A percentile compares a stretch with the other conserved stretches of the same genome.
Evolutionary conservation across 2,797 vertebrate genomes (phyloP).

Genomic region (Microtus obscurus): DNA sequence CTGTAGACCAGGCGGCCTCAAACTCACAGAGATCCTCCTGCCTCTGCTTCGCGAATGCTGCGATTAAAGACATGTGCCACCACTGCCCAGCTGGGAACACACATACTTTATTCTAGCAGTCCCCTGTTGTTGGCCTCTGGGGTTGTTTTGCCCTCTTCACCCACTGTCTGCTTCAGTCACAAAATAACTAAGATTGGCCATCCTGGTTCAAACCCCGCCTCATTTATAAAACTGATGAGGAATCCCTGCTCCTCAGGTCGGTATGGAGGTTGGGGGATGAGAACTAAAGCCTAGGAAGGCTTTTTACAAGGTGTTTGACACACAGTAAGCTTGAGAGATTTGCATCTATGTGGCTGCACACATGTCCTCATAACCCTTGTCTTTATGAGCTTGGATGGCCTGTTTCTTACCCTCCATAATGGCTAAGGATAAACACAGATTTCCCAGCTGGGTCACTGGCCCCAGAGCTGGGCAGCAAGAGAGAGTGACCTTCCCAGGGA

Average conservation of each 20-base stretch:
- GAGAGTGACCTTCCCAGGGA: background rate
- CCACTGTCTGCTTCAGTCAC: background rate
- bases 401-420: background rate
- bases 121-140: background rate
- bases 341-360: background rate
- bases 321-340: background rate
- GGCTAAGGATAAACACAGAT: background rate
- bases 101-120: background rate
- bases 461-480: background rate
- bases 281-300: background rate
- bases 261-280: background rate
- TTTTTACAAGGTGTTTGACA: background rate
- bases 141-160: background rate
- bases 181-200: background rate
- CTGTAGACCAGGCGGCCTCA: too few relatives aligned
- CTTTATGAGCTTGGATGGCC: background rate
- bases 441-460: background rate
- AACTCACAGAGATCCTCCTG: background rate
- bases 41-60: background rate
- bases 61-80: background rate
- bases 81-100: too few relatives aligned
- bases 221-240: background rate
- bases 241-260: background rate
- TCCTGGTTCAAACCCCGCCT: conserved; percentile 8
- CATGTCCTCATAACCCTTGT: background rate